Evolutionary conservation across 2,888 invertebrate genomes (phyloP), one percentile per base, ranked within the genome.

Genomic region (Heliconius erato): DNA sequence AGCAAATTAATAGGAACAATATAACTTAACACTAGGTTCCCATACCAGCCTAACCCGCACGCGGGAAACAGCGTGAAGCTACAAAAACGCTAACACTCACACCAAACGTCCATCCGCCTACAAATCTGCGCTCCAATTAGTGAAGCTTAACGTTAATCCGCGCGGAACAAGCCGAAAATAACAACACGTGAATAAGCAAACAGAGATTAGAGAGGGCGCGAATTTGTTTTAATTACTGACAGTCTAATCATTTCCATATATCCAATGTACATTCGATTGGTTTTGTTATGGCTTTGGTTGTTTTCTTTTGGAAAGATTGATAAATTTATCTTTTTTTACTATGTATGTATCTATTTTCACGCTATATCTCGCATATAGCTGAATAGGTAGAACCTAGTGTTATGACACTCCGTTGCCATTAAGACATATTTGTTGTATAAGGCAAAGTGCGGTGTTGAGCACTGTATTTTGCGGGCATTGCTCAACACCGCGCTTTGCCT

Each of bases 81-180:
- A 40, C 40, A 40, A 28, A 67, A 5, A 23, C 84, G 80, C 83
- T 80, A 11, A 16, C n/a, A 85, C 79, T 82, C 28, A 14, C 79
- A 76, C 79, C 77, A n/a, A 72, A 69, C 67, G 77, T 59, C 19
- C 12, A 35, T 12, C 71, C n/a, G 72, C 81, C 87, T 86, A 87
- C 86, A 87, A 91, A 91, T 90, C 90, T 89, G 89, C 87, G 88
- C 88, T 88, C 93, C 94, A 94, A 94, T 94, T 94, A 94, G 93
- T 89, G 90, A 67, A 85, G 92, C 92, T 94, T 92, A 91, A 86
- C 89, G 85, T 87, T 92, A 93, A 94, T 92, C 94, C 92, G 84
- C 78, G 85, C 86, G 90, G 89, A 92, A 92, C 92, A 93, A 91
- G 92, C 91, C 87, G 90, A 90, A 92, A 92, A 92, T 93, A 92